phyloP scores from a whole-genome alignment of 1,140 invertebrate genomes.

The Liolophura sinensis region DNA sequence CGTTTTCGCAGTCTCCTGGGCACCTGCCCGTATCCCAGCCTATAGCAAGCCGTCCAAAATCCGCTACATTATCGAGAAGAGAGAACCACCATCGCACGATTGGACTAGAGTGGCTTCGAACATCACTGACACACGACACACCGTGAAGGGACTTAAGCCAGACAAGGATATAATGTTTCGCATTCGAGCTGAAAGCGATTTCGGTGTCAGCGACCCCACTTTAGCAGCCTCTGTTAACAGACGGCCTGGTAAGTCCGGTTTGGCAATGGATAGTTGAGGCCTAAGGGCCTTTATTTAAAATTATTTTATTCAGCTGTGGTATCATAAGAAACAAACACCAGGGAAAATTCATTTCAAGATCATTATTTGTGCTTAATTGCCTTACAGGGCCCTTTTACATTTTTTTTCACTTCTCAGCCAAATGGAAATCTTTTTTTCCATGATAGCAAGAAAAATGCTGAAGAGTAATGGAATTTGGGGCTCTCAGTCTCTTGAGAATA shows the following conservation, averaged over 20 bases:
- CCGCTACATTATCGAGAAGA: slow-evolving; percentile 42
- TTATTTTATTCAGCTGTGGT: too few relatives aligned
- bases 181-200: slow-evolving; percentile 91
- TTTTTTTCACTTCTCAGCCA: too few relatives aligned
- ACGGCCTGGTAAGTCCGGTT: slow-evolving; percentile 42
- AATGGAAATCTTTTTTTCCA: too few relatives aligned
- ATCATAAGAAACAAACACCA: too few relatives aligned
- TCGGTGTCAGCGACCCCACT: slow-evolving; percentile 42
- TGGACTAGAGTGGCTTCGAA: slow-evolving; percentile 25
- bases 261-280: slow-evolving; percentile 1
- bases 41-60: slow-evolving; percentile 50
- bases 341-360: too few relatives aligned
- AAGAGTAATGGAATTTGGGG: too few relatives aligned
- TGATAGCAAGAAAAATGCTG: too few relatives aligned
- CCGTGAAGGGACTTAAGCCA: slow-evolving; percentile 65
- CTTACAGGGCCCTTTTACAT: too few relatives aligned
- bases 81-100: slow-evolving; percentile 27
- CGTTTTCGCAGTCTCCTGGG: slow-evolving; percentile 85
- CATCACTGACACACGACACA: slow-evolving; percentile 25
- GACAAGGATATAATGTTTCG: slow-evolving; percentile 91
- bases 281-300: too few relatives aligned
- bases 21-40: slow-evolving; percentile 71
- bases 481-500: too few relatives aligned
- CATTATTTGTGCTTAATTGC: too few relatives aligned
- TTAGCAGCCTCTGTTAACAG: slow-evolving; percentile 34